Evolutionary conservation across 2,113 vertebrate species (phyloP).

Genomic region (Talpa occidentalis): DNA sequence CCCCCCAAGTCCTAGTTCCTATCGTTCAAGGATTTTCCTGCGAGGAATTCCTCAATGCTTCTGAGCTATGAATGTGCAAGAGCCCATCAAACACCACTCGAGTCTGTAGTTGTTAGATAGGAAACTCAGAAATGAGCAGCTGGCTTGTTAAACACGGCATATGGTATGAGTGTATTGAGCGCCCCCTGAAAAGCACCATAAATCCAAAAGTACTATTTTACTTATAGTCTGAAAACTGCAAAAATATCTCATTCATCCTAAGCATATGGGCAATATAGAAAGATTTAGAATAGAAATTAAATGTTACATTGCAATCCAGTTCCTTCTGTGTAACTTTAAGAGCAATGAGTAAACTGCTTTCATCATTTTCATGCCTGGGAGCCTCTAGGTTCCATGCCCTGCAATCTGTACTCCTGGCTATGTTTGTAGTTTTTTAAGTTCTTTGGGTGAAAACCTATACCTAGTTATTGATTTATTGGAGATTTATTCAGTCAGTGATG

Average conservation of each 20-base stretch:
- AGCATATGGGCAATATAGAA: slow-evolving; percentile 56
- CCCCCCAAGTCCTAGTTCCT: background rate
- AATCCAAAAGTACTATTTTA: slow-evolving; percentile 54
- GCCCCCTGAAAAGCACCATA: slow-evolving; percentile 17
- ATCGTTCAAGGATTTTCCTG: background rate
- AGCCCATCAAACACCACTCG: background rate
- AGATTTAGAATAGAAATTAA: slow-evolving; percentile 50
- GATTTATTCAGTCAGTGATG: background rate
- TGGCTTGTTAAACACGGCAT: background rate
- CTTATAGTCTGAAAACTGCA: slow-evolving; percentile 53
- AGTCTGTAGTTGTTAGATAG: background rate
- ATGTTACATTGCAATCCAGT: background rate
- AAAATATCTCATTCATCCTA: slow-evolving; percentile 44
- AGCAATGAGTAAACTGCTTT: background rate
- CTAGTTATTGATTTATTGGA: background rate
- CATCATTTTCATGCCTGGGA: background rate
- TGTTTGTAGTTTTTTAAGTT: background rate
- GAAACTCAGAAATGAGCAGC: slow-evolving; percentile 1
- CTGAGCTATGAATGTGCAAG: background rate
- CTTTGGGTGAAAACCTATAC: background rate
- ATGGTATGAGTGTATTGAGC: background rate
- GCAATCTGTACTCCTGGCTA: background rate
- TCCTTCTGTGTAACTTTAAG: slow-evolving; percentile 3
- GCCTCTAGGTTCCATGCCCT: background rate
- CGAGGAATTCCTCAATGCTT: background rate